Conservation (phyloP, 2,888 invertebrate genomes). For the Dryobota labecula region DNA sequence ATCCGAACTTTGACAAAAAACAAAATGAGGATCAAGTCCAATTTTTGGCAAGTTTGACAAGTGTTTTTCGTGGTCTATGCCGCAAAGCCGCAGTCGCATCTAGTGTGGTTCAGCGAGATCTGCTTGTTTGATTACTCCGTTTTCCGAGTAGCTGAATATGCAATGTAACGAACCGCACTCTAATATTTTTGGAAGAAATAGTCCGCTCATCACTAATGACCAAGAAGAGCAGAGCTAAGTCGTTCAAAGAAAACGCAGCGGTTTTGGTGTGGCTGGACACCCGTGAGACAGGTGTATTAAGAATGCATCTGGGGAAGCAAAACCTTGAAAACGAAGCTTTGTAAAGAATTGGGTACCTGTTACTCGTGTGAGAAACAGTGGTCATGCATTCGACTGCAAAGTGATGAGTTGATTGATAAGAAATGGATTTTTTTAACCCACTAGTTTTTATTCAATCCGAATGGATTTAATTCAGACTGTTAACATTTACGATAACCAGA, state of each 20-base stretch:
- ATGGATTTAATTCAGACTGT: neutral
- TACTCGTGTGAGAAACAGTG: neutral
- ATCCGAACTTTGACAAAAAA: neutral
- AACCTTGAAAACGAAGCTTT: neutral
- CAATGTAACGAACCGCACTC: neutral
- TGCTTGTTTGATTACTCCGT: neutral
- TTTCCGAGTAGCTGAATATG: constrained; percentile 7
- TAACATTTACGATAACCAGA: constrained; percentile 6
- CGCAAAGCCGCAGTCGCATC: constrained; percentile 12
- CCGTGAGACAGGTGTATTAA: neutral
- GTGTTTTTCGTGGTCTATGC: constrained; percentile 10
- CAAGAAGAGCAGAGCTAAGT: neutral
- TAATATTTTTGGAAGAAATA: neutral
- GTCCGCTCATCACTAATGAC: neutral
- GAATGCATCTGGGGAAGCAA: neutral
- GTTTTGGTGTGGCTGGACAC: constrained; percentile 2
- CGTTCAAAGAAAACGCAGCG: neutral
- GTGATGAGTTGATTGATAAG: neutral
- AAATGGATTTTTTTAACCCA: neutral
- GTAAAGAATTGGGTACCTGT: neutral
- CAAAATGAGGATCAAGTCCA: neutral
- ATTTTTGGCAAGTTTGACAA: constrained; percentile 17
- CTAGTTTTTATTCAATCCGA: neutral
- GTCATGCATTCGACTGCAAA: neutral
- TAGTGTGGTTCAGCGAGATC: constrained; percentile 9